phyloP scores from a whole-genome alignment of 2,113 vertebrate genomes.

The Clarias magur region DNA sequence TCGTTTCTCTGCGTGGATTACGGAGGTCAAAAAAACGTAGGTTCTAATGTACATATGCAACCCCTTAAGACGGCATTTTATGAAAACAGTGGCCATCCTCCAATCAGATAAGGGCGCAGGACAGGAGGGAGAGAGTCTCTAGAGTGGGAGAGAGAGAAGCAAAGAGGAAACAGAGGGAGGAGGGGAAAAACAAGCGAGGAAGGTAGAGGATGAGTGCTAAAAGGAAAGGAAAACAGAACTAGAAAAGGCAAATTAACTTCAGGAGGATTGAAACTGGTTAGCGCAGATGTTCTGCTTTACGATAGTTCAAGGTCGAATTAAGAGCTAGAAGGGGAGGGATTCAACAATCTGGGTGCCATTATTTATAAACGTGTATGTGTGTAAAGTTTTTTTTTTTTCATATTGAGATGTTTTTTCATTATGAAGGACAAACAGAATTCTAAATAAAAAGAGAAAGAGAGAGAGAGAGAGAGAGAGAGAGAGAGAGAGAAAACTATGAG shows the following conservation, averaged over 20 bases:
- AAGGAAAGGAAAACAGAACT: conserved; percentile 28
- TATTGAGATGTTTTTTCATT: too few relatives aligned
- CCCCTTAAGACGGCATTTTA: conserved; percentile 76
- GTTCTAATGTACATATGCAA: conserved; percentile 78
- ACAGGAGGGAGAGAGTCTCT: conserved; percentile 62
- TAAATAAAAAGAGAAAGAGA: too few relatives aligned
- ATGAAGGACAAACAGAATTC: too few relatives aligned
- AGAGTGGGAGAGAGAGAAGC: conserved; percentile 27
- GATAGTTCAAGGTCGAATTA: not conserved
- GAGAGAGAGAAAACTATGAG: too few relatives aligned
- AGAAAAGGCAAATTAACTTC: not conserved
- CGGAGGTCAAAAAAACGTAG: conserved; percentile 38
- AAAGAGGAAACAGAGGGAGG: conserved; percentile 14
- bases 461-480: too few relatives aligned
- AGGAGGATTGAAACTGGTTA: not conserved
- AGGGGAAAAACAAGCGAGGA: conserved; percentile 34
- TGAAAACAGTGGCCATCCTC: conserved; percentile 75
- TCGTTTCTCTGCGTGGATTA: not conserved
- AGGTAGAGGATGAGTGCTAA: conserved; percentile 57
- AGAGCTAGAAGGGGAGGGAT: not conserved
- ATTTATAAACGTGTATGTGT: not conserved
- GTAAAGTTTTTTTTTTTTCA: not conserved
- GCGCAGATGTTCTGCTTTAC: not conserved
- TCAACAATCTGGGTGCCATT: not conserved
- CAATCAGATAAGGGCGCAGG: conserved; percentile 75